Percentiles rank a stretch among this genome's conserved stretches.
Evolutionary conservation across 64 coral and sea anemone species (phyloP).

Genomic region (Orbicella faveolata): DNA sequence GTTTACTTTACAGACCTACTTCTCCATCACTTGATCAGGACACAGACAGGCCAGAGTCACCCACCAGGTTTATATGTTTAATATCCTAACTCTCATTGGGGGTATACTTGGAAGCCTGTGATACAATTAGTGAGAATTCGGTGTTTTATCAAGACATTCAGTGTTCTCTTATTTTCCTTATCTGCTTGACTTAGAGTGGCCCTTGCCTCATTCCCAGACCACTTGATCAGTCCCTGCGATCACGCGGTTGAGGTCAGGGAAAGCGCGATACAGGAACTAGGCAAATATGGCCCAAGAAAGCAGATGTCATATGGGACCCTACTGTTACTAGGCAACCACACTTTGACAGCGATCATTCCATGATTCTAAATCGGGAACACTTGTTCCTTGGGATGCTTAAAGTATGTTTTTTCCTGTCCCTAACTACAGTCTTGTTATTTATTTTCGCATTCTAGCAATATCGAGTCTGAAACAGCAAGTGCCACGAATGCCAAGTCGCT

Average conservation of each 20-base stretch:
- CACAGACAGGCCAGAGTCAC: constrained; percentile 68
- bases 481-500: constrained; percentile 65
- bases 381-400: too few species aligned
- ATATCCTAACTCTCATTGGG: background rate
- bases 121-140: background rate
- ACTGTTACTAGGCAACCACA: too few species aligned
- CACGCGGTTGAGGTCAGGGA: too few species aligned
- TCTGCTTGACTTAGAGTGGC: too few species aligned
- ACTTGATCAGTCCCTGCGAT: too few species aligned
- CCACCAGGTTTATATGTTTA: constrained; percentile 48
- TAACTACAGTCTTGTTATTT: background rate
- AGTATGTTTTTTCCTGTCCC: too few species aligned
- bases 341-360: too few species aligned
- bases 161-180: background rate
- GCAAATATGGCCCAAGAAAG: too few species aligned
- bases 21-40: constrained; percentile 65
- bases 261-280: too few species aligned
- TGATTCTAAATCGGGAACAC: too few species aligned
- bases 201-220: too few species aligned
- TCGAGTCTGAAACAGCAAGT: constrained; percentile 81
- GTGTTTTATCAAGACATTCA: background rate
- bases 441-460: constrained; percentile 50
- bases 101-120: background rate
- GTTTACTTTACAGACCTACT: constrained; percentile 50
- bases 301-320: too few species aligned